Evolutionary conservation across 2,797 vertebrate genomes (phyloP).

Genomic region (Benthosema pterotum): DNA sequence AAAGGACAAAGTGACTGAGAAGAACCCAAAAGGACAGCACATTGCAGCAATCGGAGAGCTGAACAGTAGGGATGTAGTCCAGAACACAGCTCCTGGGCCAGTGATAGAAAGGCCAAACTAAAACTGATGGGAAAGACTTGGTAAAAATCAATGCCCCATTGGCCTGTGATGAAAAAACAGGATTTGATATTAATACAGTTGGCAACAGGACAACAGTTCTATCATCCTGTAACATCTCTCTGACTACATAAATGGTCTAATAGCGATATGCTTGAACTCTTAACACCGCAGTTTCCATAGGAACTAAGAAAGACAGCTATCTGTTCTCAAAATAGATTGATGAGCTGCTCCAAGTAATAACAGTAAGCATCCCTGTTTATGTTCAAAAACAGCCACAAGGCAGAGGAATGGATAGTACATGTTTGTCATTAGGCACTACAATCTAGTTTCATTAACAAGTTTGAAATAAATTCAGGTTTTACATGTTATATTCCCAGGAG

Average conservation of each 20-base stretch:
- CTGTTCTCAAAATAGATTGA: conserved; percentile 49
- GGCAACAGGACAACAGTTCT: conserved; percentile 36
- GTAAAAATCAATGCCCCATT: conserved; percentile 35
- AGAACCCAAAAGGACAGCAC: conserved; percentile 64
- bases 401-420: conserved; percentile 23
- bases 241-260: conserved; percentile 44
- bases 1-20: conserved; percentile 66
- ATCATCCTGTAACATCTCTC: conserved; percentile 38
- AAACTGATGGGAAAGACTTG: conserved; percentile 25
- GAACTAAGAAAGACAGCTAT: conserved; percentile 64
- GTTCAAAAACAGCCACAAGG: conserved; percentile 38
- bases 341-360: conserved; percentile 40
- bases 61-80: conserved; percentile 47
- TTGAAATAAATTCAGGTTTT: conserved; percentile 44
- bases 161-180: conserved; percentile 25
- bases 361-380: conserved; percentile 37
- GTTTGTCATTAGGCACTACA: conserved; percentile 42
- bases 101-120: conserved; percentile 20
- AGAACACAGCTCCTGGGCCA: conserved; percentile 36
- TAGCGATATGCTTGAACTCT: conserved; percentile 67
- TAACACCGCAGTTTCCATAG: conserved; percentile 76
- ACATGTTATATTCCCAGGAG: conserved; percentile 36
- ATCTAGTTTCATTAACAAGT: conserved; percentile 30
- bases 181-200: conserved; percentile 35
- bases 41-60: conserved; percentile 55